Percentiles rank a stretch among this genome's conserved stretches.
Evolutionary conservation across 2,888 invertebrate species (phyloP).

Genomic region (Chesias legatella): DNA sequence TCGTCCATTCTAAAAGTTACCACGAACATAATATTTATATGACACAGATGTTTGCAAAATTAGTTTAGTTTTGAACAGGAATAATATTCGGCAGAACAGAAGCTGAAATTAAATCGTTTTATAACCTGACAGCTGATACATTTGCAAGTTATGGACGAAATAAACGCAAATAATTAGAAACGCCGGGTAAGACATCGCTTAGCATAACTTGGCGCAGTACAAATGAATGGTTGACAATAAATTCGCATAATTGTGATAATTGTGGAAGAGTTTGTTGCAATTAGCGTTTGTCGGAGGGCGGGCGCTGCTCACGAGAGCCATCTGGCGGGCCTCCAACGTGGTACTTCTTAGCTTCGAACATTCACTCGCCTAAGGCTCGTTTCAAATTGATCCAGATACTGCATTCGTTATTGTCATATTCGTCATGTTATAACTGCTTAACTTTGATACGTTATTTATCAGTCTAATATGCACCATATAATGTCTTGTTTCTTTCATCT

Average conservation of each 20-base stretch:
- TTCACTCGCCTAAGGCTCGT: conserved; percentile 30
- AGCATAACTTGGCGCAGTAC: conserved; percentile 23
- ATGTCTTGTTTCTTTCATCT: too few relatives aligned
- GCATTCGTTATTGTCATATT: conserved; percentile 3
- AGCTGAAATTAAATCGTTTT: too few relatives aligned
- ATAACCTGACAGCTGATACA: too few relatives aligned
- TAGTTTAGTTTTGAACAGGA: too few relatives aligned
- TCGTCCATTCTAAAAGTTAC: too few relatives aligned
- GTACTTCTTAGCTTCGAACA: conserved; percentile 56
- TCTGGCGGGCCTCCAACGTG: conserved; percentile 71
- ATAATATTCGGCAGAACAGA: too few relatives aligned
- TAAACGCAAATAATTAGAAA: not conserved
- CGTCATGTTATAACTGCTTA: too few relatives aligned
- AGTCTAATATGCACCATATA: too few relatives aligned
- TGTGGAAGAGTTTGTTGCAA: conserved; percentile 72
- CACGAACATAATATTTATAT: too few relatives aligned
- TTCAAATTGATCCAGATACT: conserved; percentile 2
- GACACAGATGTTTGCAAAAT: too few relatives aligned
- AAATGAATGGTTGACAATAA: conserved; percentile 47
- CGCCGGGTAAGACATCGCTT: conserved; percentile 13
- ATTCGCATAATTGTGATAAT: conserved; percentile 60
- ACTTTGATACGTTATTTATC: too few relatives aligned
- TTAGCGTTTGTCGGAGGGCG: conserved; percentile 69
- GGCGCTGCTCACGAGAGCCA: conserved; percentile 64
- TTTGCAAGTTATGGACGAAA: too few relatives aligned